Evolutionary conservation across 2,113 vertebrate genomes (phyloP), one percentile per base, ranked within the genome.

Genomic region (Rousettus leschenaultii): DNA sequence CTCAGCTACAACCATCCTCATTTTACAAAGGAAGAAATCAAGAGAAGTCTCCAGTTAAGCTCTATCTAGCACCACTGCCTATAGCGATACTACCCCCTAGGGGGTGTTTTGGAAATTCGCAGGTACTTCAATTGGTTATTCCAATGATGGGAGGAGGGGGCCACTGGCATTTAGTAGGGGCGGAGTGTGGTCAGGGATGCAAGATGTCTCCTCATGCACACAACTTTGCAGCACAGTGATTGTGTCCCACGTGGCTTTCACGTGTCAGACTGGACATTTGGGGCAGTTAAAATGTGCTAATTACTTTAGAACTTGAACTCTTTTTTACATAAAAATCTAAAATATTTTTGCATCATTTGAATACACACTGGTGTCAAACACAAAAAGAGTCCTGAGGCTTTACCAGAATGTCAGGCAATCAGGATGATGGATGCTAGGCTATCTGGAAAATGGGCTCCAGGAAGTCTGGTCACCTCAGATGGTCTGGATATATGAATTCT

Each of bases 81-180:
- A 63, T 73, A 82, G 43, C 15, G 40, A 43, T 79, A 92, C 77
- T 11, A 85, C 95, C 97, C 93, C 78, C 95, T 95, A 94, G 93
- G 14, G 93, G 93, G 3, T 10, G 38, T 61, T 86, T 83, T 79
- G 45, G 61, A 82, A 92, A 96, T 59, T 30, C 91, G 43, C 77
- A 71, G 35, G 19, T 74, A n/a, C 61, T 95, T 91, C 91, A 66
- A 9, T 78, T 94, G 38, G 26, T 79, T 48, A 28, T 43, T 16
- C 59, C 28, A 68, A 30, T 7, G 30, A 57, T 11, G 7, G 28
- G 7, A 33, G 28, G 15, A 65, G 16, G 18, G 24, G 18, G 19
- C n/a, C 43, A 0, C 57, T 33, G 51, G 15, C 79, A 24, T 87
- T 95, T 24, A 38, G 28, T 38, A 7, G 3, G 21, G 45, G 22